Evolutionary conservation across 2,113 vertebrate genomes (phyloP).

Genomic region (Protomyctophum bolini): DNA sequence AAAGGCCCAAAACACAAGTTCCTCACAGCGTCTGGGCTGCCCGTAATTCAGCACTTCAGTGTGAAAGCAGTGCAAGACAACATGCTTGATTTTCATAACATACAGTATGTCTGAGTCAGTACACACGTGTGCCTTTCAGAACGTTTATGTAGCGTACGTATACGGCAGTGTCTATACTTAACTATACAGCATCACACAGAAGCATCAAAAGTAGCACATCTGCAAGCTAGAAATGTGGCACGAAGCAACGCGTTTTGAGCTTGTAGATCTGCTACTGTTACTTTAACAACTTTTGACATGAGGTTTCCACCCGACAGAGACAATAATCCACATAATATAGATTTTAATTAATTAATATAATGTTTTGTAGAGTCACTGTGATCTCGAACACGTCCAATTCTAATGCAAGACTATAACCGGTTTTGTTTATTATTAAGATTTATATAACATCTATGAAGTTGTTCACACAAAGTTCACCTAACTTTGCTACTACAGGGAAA

Average conservation of each 20-base stretch:
- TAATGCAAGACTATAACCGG: neutral
- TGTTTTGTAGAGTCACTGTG: neutral
- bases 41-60: conserved; percentile 21
- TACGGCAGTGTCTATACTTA: too few species aligned
- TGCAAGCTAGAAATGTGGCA: too few species aligned
- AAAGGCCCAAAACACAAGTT: conserved; percentile 43
- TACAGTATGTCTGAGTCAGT: too few species aligned
- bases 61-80: neutral
- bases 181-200: too few species aligned
- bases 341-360: neutral
- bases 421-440: neutral
- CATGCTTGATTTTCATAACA: neutral
- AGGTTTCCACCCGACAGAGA: too few species aligned
- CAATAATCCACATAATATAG: neutral
- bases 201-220: too few species aligned
- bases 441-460: too few species aligned
- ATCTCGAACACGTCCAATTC: conserved; percentile 8
- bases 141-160: neutral
- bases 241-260: too few species aligned
- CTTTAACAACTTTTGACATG: too few species aligned
- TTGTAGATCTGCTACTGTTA: too few species aligned
- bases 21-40: conserved; percentile 17
- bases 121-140: neutral
- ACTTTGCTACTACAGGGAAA: too few species aligned
- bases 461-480: too few species aligned